Evolutionary conservation across 2,797 vertebrate genomes (phyloP), one percentile per base, ranked within the genome.

Genomic region (Manis crassicaudata): DNA sequence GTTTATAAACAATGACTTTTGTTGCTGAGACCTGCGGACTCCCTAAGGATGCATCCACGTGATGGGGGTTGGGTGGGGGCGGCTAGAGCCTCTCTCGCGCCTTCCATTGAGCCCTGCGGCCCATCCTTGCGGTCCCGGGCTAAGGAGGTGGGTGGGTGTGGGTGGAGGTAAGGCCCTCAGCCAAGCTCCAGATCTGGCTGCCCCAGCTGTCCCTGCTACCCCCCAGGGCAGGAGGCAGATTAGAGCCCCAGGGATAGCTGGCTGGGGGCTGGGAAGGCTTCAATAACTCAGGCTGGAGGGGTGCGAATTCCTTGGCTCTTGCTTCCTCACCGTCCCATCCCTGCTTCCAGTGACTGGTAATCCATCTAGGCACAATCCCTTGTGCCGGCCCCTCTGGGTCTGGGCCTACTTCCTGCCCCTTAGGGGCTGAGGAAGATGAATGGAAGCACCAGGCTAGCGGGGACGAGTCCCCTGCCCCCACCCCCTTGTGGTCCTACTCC

Each of bases 1-100:
- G 94, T 96, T 96, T 96, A 96, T 97, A 96, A 97, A 97, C 92
- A 96, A 87, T 89, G 97, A 95, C 93, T 97, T 97, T 83, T 96
- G 90, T 92, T 80, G 95, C 95, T 58, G 94, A 90, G 96, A 93
- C 89, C 97, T 65, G 80, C 46, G n/a, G 52, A 62, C 87, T 95
- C 95, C 92, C 94, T 21, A 50, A 86, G 95, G 97, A 96, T 82
- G 73, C 86, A 50, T 63, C 68, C 96, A 75, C 82, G 70, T 95
- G 96, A 93, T 29, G n/a, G 54, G 17, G 43, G 43, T 40, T 63
- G 43, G 5, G 35, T 32, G 63, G 79, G 40, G 11, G 46, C 3
- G 56, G 16, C 60, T 63, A 17, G 60, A 91, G 90, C 88, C 83
- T 94, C 58, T 73, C 76, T 37, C 7, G 60, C 9, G 25, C 58